Percentiles rank a stretch among this genome's conserved stretches.
phyloP scores from a whole-genome alignment of 2,888 invertebrate genomes.

The Mesodorylaimus sp. region DNA sequence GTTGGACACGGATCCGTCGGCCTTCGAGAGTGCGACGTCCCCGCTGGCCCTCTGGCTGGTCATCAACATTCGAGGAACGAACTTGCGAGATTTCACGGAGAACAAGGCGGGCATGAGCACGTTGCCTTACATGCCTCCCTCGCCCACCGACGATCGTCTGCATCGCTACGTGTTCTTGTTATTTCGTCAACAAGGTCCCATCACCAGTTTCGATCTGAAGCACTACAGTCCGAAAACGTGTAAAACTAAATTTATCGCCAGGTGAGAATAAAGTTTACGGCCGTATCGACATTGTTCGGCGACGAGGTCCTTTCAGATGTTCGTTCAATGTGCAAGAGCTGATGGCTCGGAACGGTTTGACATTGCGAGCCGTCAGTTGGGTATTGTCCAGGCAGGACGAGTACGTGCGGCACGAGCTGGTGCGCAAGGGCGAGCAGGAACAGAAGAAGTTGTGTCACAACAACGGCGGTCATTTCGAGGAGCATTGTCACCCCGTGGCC shows the following conservation, averaged over 20 bases:
- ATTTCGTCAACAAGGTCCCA: background rate
- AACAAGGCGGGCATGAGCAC: no score
- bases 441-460: no score
- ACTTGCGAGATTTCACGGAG: background rate
- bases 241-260: no score
- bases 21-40: conserved; percentile 13
- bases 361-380: background rate
- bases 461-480: no score
- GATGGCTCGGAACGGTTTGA: background rate
- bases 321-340: background rate
- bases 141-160: no score
- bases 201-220: background rate
- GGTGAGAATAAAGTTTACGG: no score
- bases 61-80: conserved; percentile 16
- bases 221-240: no score
- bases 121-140: no score
- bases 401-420: background rate
- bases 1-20: conserved; percentile 19
- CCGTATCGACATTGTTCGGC: no score
- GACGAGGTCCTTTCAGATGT: background rate
- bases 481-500: no score
- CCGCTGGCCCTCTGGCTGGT: conserved; percentile 16
- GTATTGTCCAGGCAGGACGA: background rate
- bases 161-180: background rate
- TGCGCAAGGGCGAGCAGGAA: no score